Base-by-base conservation (phyloP, 37 sponge, comb jelly and placozoan species). In the Axinella damicornis region DNA sequence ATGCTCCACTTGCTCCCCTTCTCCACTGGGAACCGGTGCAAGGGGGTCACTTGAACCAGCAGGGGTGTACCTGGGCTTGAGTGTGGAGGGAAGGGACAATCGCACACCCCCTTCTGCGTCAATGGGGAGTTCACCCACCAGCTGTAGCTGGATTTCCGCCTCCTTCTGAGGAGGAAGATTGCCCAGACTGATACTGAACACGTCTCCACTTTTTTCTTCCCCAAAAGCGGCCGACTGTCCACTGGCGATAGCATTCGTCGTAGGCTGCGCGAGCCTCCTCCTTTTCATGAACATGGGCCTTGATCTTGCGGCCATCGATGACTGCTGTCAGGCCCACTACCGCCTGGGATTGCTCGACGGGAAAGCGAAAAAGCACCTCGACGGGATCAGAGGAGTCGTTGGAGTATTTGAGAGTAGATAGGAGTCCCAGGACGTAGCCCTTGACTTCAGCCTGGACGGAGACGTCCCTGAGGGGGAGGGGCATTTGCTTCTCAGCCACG, bases 151-250 rank as follows among this genome's bases (percentile, higher is more conserved):
- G 25, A 90, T 61, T 36, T 76, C 64, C 65, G 90, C 90, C 4
- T 84, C 85, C 58, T 72, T 84, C 40, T 68, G 69, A 5, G 90
- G 85, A 30, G 90, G 85, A 37, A 90, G 90, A 70, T 90, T 90
- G 46, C 90, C 90, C 38, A 90, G 85, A 32, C 34, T 63, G 19
- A 90, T 60, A 37, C 81, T 86, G 65, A 92, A 66, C 35, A 92
- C 84, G 84, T 92, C 92, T 32, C 80, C 80, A 21, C 62, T 78
- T 67, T 87, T 76, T 59, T 92, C 87, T 61, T 92, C 84, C 0
- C 37, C 88, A 6, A 88, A 56, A 31, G 81, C 83, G 27, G 92
- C 92, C 33, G 88, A 81, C 46, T 54, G 55, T 9, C 87, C 92
- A 74, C 88, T 83, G 52, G 79, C 72, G 15, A 92, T 79, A 1